These are phyloP conservation scores for Panulirus ornatus DNA, from an alignment of 1,140 invertebrate genomes.

Conservation along the genomic window DNA sequence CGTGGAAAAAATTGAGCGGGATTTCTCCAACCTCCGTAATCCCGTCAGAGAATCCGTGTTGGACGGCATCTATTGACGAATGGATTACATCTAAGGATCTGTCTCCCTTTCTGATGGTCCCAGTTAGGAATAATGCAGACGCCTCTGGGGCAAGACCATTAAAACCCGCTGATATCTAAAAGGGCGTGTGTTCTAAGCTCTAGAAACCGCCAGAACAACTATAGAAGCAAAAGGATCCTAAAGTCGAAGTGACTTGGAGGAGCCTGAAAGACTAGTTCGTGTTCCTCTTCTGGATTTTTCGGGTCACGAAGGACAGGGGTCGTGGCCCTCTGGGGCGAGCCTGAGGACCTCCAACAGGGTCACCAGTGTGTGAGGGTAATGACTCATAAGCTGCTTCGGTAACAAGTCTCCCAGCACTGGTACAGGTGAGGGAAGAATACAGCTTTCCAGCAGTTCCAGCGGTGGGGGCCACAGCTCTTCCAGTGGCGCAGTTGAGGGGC, in stretches of 20 bases:
- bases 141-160: conserved; percentile 1
- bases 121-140: conserved; percentile 27
- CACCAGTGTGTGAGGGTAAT: background rate
- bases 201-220: background rate
- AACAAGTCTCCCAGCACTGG: too few relatives aligned
- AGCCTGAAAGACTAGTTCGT: background rate
- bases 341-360: background rate
- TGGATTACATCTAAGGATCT: conserved; percentile 31
- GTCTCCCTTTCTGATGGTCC: conserved; percentile 12
- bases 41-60: conserved; percentile 4
- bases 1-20: conserved; percentile 22
- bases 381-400: too few relatives aligned
- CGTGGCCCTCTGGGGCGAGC: too few relatives aligned
- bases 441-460: too few relatives aligned
- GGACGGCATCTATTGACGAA: conserved; percentile 43
- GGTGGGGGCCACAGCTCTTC: too few relatives aligned
- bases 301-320: background rate
- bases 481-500: too few relatives aligned
- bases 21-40: conserved; percentile 31
- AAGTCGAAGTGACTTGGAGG: background rate
- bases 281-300: background rate
- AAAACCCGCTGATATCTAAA: background rate
- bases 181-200: background rate
- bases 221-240: background rate
- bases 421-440: too few relatives aligned